Conservation (phyloP, 2,888 invertebrate genomes). For the Drosophila flavopinicola region DNA sequence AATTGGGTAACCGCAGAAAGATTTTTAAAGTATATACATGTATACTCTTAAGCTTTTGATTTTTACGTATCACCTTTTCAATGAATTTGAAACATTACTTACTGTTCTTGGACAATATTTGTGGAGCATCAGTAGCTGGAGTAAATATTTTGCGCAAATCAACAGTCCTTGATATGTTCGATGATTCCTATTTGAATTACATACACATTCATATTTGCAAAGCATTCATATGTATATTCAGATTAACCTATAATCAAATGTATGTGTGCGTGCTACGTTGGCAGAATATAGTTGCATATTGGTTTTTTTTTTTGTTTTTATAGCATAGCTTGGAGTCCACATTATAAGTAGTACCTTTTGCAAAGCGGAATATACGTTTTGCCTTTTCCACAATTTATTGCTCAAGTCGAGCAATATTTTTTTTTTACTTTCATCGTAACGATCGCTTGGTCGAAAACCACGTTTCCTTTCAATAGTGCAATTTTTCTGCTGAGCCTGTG, state of each 20-base stretch:
- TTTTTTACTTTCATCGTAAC: conserved; percentile 90
- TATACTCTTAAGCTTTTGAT: not conserved
- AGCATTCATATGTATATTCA: conserved; percentile 63
- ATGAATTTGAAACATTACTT: conserved; percentile 81
- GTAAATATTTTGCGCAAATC: conserved; percentile 95
- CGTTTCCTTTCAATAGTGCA: conserved; percentile 89
- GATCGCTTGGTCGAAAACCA: conserved; percentile 94
- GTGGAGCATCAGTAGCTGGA: conserved; percentile 92
- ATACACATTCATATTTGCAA: conserved; percentile 41
- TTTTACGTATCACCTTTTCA: conserved; percentile 73
- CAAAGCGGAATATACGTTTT: conserved; percentile 85
- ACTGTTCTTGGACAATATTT: conserved; percentile 90
- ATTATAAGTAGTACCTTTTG: not conserved
- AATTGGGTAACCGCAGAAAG: conserved; percentile 30
- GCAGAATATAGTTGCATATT: not conserved
- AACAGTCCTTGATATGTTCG: conserved; percentile 86
- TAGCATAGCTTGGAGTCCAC: not conserved
- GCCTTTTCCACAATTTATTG: conserved; percentile 89
- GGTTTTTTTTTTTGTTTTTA: not conserved
- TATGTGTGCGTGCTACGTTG: conserved; percentile 1
- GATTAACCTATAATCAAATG: conserved; percentile 1
- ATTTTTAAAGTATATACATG: not conserved
- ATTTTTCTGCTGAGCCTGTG: conserved; percentile 85
- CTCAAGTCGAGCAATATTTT: conserved; percentile 92
- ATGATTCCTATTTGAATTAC: conserved; percentile 69